Evolutionary conservation across 2,113 vertebrate genomes (phyloP), one percentile per base, ranked within the genome.

Genomic region (Cebidichthys violaceus): DNA sequence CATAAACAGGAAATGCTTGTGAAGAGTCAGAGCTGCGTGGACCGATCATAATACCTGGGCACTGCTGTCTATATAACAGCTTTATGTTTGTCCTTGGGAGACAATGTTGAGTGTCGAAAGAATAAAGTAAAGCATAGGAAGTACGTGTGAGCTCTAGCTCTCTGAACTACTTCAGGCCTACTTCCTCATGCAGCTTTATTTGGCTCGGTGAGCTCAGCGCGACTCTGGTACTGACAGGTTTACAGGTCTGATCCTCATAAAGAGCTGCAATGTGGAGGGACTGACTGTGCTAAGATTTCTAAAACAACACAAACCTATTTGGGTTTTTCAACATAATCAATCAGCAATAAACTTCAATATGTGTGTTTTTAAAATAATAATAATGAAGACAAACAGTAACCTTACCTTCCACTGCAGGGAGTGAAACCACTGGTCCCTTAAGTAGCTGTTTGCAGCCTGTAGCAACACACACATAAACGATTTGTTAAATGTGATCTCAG

Each of bases 371-470:
- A 52, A 18, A 47, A 24, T 20, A 50, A 50, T n/a, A n/a, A n/a
- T n/a, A n/a, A n/a, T n/a, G 13, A 74, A 75, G 78, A 70, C 2
- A 65, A 77, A 54, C 2, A 24, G 54, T 50, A 83, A 86, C 45
- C 83, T 87, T 93, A 99, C 98, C 97, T 99, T 99, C 98, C 98
- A 99, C 95, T 99, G 98, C 86, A 99, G 94, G 35, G 98, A 99
- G 93, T 99, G 98, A 95, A 99, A 99, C 98, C 98, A 99, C 94
- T 99, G 98, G 95, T 99, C 98, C 92, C 98, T 96, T 89, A 99
- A 95, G 95, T 99, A 99, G 92, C 97, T 99, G 96, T 99, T 99
- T 77, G 97, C 97, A 89, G 98, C 98, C 98, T 99, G 88, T 61
- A 66, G 87, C 14, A n/a, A 83, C 31, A 55, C 11, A 35, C 1